phyloP scores from a whole-genome alignment of 2,888 invertebrate genomes.

The Pollenia griseotomentosa region DNA sequence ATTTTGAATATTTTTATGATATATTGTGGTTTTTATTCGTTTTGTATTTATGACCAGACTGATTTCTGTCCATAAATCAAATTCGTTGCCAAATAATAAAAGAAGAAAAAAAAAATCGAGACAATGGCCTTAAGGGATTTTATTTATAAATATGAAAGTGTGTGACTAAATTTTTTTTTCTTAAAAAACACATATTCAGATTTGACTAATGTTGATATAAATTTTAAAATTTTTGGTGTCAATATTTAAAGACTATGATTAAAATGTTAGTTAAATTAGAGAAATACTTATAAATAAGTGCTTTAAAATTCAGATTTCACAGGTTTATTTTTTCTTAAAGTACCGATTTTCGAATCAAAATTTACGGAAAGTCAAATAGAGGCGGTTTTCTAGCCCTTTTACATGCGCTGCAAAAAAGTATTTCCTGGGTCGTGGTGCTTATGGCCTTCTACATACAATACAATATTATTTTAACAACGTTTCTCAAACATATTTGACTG shows the following conservation, averaged over 20 bases:
- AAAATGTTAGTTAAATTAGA: neutral
- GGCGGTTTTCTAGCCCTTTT: too few relatives aligned
- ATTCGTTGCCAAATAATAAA: constrained; percentile 47
- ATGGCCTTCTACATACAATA: too few relatives aligned
- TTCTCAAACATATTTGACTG: too few relatives aligned
- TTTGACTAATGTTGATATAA: constrained; percentile 31
- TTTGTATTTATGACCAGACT: constrained; percentile 59
- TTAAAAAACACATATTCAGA: constrained; percentile 6
- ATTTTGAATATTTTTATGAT: constrained; percentile 68
- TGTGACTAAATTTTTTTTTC: constrained; percentile 15
- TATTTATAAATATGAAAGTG: constrained; percentile 48
- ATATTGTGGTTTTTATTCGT: constrained; percentile 56
- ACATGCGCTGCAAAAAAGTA: too few relatives aligned
- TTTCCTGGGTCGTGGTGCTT: too few relatives aligned
- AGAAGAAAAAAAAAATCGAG: neutral
- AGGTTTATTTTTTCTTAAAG: too few relatives aligned
- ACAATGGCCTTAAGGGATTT: constrained; percentile 43
- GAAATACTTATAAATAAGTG: too few relatives aligned
- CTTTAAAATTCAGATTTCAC: too few relatives aligned
- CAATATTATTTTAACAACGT: too few relatives aligned
- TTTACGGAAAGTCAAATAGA: too few relatives aligned
- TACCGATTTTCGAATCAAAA: too few relatives aligned
- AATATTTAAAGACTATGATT: constrained; percentile 56
- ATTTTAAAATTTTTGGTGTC: constrained; percentile 51
- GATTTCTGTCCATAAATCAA: constrained; percentile 67